These are phyloP conservation scores for Epizoanthus illoricatus DNA, from an alignment of 92 coral and sea anemone species.

Conservation along the genomic window DNA sequence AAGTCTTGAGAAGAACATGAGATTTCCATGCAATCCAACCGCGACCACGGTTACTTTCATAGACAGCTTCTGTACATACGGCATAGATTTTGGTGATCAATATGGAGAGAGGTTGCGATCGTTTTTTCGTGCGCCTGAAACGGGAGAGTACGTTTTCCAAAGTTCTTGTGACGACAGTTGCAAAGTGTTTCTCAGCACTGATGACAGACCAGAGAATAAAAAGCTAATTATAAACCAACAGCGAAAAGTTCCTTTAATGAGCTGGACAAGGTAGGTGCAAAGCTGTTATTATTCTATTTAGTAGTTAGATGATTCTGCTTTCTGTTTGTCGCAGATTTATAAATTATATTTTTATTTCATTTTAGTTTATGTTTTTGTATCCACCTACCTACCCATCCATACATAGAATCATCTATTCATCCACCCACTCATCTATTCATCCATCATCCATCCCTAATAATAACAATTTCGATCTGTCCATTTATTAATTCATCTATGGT, in stretches of 20 bases:
- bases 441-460: too few species aligned
- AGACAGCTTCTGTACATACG: conserved; percentile 59
- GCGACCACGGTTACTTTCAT: conserved; percentile 27
- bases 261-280: conserved; percentile 42
- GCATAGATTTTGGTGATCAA: not conserved
- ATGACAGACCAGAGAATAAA: conserved; percentile 45
- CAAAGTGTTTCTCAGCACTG: conserved; percentile 62
- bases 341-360: too few species aligned
- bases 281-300: not conserved
- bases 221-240: conserved; percentile 49
- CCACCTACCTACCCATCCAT: too few species aligned
- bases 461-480: too few species aligned
- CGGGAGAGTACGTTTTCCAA: conserved; percentile 54
- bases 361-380: too few species aligned
- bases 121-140: conserved; percentile 63
- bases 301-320: not conserved
- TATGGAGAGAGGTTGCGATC: conserved; percentile 68
- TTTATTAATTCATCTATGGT: too few species aligned
- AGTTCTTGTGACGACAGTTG: conserved; percentile 66
- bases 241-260: not conserved
- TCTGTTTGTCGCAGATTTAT: too few species aligned
- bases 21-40: conserved; percentile 50
- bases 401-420: too few species aligned
- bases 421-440: too few species aligned
- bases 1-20: conserved; percentile 27